Evolutionary conservation across 92 coral and sea anemone species (phyloP), one percentile per base, ranked within the genome.

Genomic region (Siderastrea siderea): DNA sequence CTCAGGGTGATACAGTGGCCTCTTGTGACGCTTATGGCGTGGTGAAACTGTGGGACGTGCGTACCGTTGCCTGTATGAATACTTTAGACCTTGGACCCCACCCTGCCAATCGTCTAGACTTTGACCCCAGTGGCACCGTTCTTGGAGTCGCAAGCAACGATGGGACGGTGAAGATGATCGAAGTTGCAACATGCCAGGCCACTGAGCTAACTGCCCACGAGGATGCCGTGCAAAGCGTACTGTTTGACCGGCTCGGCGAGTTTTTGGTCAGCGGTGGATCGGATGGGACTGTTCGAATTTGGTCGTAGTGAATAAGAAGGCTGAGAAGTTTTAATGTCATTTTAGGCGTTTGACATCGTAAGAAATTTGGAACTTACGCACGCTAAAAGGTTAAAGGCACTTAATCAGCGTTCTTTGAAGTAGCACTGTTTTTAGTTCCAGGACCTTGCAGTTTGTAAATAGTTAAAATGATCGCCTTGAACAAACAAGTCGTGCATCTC

Each of bases 131-230:
- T 43, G 97, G 98, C 10, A 90, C 96, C 12, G 99, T 98, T 13
- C 96, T 98, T n/a, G 93, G 98, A 5, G 94, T 98, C 71, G 99
- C 98, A 58, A 94, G 99, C 75, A 98, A 98, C 70, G 99, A 98
- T 73, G 99, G 99, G 70, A 94, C 99, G 2, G 96, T 96, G 38
- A 94, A 92, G 90, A 98, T 98, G 98, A 92, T 89, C 86, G 99
- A 98, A 54, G 94, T 98, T 45, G 98, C 96, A 43, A 88, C 96
- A 19, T 96, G 98, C 71, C 79, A 89, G 81, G 92, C 93, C 14
- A 85, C 94, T 63, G 98, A 96, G 89, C 93, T 98, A n/a, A 98
- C 98, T 17, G 99, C 98, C 0, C 99, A 98, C 73, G 99, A 96
- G 71, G 99, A 98, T 19, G 99, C 99, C 7, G 99, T 96, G 1